Conservation (phyloP, 2,113 vertebrate species). For the Cyanoramphus novaezelandiae region DNA sequence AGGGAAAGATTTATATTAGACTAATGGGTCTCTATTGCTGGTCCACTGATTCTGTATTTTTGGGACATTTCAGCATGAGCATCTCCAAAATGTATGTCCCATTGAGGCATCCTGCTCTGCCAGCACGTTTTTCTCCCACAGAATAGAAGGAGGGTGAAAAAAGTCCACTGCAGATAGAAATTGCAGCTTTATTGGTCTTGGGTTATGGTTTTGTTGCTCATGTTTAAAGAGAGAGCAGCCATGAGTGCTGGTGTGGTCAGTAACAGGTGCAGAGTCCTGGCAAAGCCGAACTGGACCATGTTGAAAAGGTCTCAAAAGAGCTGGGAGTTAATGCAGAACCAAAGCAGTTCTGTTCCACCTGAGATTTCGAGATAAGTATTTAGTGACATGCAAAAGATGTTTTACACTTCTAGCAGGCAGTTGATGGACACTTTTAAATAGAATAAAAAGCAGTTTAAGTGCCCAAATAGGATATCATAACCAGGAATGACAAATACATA, state of each 20-base stretch:
- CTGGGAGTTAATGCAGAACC: neutral
- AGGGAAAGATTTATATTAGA: neutral
- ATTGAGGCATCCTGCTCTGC: neutral
- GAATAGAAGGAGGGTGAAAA: neutral
- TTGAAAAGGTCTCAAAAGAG: neutral
- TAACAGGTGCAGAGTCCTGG: fast-evolving
- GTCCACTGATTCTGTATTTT: neutral
- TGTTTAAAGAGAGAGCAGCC: neutral
- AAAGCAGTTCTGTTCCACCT: neutral
- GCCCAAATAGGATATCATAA: neutral
- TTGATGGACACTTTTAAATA: neutral
- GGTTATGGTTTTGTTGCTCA: neutral
- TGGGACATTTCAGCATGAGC: neutral
- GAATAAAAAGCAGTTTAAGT: neutral
- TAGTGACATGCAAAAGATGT: neutral
- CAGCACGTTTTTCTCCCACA: neutral
- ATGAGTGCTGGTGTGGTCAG: neutral
- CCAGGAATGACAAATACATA: neutral
- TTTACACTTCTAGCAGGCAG: neutral
- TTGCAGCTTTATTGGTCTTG: neutral
- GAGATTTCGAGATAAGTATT: neutral
- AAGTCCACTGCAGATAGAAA: neutral
- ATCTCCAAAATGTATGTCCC: neutral
- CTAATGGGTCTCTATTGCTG: neutral
- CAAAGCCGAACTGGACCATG: neutral